Evolutionary conservation across 1,140 invertebrate species (phyloP), one percentile per base, ranked within the genome.

Genomic region (Agraylea sexmaculata): DNA sequence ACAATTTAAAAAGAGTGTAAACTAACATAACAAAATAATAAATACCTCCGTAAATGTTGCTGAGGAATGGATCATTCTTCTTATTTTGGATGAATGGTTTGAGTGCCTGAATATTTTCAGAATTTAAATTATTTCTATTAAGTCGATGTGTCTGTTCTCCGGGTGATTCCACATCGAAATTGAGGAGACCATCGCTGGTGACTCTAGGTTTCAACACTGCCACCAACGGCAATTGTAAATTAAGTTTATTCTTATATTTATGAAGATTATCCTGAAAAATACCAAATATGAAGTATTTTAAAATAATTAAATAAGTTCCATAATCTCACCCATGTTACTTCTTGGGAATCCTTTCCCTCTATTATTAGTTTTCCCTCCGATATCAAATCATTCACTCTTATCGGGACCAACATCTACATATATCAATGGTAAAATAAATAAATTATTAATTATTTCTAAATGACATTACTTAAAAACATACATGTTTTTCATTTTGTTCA

Each of bases 361-460:
- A 40, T 34, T 17, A 44, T 39, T 17, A 43, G 27, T 44, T 35
- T 44, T 16, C 42, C 42, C 27, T 33, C 37, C 22, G 29, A 30
- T 10, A 44, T 44, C 36, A 44, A 32, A 39, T 44, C 42, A 18
- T 40, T 21, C n/a, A 37, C 30, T 8, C 37, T 39, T 11, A 44
- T 37, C n/a, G 42, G 42, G 3, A 40, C 42, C 21, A 44, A 20
- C 36, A 44, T 44, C 42, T 43, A 21, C 11, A 20, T 41, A 41
- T 12, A 8, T 12, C 12, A 31, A 31, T 31, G 6, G 12, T 31
- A 11, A 5, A 31, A 31, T 7, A 7, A 31, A 31, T 12, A 12
- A 7, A 31, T 13, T 31, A 31, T 12, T 31, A 31, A 12, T 31
- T 7, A 5, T 12, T 7, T 12, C 30, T 13, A 12, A 12, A 38